Conservation (phyloP, 2,888 invertebrate genomes). For the Piscicola geometra region DNA sequence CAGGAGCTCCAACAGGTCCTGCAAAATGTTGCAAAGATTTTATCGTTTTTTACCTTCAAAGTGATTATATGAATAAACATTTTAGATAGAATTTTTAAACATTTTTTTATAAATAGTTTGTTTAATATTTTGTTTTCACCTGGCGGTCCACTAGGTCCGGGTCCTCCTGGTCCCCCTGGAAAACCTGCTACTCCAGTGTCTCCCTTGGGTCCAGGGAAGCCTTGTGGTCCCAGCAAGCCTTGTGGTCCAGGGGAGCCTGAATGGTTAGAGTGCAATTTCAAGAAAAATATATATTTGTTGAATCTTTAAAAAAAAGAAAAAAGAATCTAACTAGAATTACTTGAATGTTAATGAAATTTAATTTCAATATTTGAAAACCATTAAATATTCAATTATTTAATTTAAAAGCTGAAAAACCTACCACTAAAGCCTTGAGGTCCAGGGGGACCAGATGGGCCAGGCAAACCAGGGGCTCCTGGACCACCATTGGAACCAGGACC, state of each 20-base stretch:
- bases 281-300: neutral
- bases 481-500: neutral
- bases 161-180: slow-evolving; percentile 1
- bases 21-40: too few species aligned
- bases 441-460: neutral
- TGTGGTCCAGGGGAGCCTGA: neutral
- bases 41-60: too few species aligned
- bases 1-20: slow-evolving; percentile 18
- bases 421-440: neutral
- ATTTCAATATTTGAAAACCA: too few species aligned
- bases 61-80: neutral
- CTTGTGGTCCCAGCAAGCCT: neutral
- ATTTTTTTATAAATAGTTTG: neutral
- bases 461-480: neutral
- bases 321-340: neutral
- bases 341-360: neutral
- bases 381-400: too few species aligned
- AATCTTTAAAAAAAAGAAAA: neutral
- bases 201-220: slow-evolving; percentile 8
- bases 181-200: neutral
- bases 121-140: neutral
- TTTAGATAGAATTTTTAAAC: neutral
- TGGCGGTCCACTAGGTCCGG: neutral
- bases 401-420: too few species aligned
- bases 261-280: too few species aligned